Evolutionary conservation across 2,113 vertebrate species (phyloP).

Genomic region (Verasper variegatus): DNA sequence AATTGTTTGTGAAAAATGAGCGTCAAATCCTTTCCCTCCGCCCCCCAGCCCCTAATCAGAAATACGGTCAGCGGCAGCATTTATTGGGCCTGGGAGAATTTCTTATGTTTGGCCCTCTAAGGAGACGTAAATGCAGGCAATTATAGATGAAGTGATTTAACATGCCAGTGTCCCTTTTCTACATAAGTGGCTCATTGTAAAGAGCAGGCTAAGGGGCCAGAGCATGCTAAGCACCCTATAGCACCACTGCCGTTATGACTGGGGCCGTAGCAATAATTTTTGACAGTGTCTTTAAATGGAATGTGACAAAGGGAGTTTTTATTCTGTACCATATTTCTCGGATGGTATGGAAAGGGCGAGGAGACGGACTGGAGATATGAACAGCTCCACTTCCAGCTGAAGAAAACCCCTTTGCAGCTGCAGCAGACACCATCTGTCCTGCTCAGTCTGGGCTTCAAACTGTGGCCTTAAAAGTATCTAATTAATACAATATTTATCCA

Average conservation of each 20-base stretch:
- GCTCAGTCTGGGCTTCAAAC: slow-evolving; percentile 48
- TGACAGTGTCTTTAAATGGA: slow-evolving; percentile 48
- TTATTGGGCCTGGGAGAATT: slow-evolving; percentile 81
- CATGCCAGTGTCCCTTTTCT: slow-evolving; percentile 71
- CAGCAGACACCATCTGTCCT: slow-evolving; percentile 62
- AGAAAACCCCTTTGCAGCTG: slow-evolving; percentile 33
- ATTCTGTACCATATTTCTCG: slow-evolving; percentile 35
- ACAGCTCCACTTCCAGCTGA: slow-evolving; percentile 21
- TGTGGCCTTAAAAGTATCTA: slow-evolving; percentile 33
- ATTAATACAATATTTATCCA: slow-evolving; percentile 39
- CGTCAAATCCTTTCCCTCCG: slow-evolving; percentile 63
- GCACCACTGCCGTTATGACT: slow-evolving; percentile 35
- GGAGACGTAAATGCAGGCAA: slow-evolving; percentile 81
- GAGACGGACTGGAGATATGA: background rate
- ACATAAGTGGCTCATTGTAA: slow-evolving; percentile 78
- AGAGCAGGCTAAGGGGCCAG: slow-evolving; percentile 55
- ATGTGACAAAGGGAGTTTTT: slow-evolving; percentile 32
- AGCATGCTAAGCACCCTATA: slow-evolving; percentile 59
- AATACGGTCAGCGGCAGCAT: slow-evolving; percentile 74
- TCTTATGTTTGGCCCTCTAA: slow-evolving; percentile 73
- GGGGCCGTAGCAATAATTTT: slow-evolving; percentile 34
- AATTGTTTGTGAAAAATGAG: slow-evolving; percentile 84
- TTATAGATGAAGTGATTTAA: slow-evolving; percentile 83
- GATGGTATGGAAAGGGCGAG: slow-evolving; percentile 26
- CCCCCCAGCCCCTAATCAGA: slow-evolving; percentile 76